Evolutionary conservation across 1,140 invertebrate species (phyloP), one percentile per base, ranked within the genome.

Genomic region (Drosophila kohkoa): DNA sequence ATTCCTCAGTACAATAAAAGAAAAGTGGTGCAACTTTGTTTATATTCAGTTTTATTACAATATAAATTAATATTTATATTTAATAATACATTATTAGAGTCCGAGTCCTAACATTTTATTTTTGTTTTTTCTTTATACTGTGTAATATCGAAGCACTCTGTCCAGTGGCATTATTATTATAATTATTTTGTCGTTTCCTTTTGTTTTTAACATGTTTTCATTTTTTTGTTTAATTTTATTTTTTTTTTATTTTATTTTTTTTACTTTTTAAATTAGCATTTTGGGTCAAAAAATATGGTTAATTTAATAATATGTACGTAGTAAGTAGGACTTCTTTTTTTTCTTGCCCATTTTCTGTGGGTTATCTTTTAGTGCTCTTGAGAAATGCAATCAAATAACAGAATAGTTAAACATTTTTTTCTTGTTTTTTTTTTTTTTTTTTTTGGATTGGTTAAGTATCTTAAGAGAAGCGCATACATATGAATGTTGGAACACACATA

Each of bases 41-140:
- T 81, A 77, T 81, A 71, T 88, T 82, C 75, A 76, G 60, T 79
- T 82, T 87, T 88, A 86, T 86, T 86, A 86, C 82, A 86, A 88
- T 86, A 86, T 88, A 86, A 86, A 87, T 86, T 88, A 86, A 72
- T 72, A 86, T 86, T 87, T 86, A 86, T 88, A 88, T 86, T 86
- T 82, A 86, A 88, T 86, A 86, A 86, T 86, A 86, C 82, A 88
- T 82, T 77, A 86, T 82, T 86, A 86, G 65, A 86, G 79, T 87
- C 52, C 76, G 74, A 79, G 68, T 82, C 80, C 82, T 88, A 88
- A 86, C 82, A 82, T 66, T 72, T 79, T 52, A 51, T 45, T 35
- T 72, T 59, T 38, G 81, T 81, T 43, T 32, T 67, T 77, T 59
- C 30, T 86, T 81, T 79, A 87, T 86, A 82, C 79, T 81, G 82